These are phyloP conservation scores for Pituophis catenifer DNA, from an alignment of 2,113 vertebrate genomes.

Conservation along the genomic window DNA sequence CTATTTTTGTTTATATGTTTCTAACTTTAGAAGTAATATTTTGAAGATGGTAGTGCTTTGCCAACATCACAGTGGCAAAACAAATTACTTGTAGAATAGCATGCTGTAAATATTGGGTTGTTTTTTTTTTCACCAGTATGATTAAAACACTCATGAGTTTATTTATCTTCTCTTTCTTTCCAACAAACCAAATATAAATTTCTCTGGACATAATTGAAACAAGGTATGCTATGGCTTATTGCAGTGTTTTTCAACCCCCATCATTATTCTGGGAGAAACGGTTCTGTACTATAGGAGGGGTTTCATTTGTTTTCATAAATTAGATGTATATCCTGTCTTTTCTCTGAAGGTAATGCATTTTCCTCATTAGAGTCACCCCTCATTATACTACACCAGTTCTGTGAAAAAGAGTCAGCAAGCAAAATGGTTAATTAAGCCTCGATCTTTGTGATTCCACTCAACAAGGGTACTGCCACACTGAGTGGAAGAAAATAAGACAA, in stretches of 20 bases:
- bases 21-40: neutral
- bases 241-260: neutral
- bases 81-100: neutral
- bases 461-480: neutral
- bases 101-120: neutral
- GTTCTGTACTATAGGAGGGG: neutral
- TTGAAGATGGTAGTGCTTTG: neutral
- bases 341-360: neutral
- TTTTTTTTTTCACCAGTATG: neutral
- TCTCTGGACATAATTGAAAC: neutral
- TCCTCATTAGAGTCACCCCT: neutral
- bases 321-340: neutral
- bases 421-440: neutral
- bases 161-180: neutral
- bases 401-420: neutral
- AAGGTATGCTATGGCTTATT: neutral
- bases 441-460: neutral
- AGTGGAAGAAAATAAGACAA: neutral
- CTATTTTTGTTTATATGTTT: neutral
- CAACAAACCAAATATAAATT: neutral
- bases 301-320: neutral
- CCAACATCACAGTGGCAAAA: neutral
- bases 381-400: neutral
- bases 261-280: neutral
- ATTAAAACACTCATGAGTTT: neutral